These are phyloP conservation scores for Agrilus cyanescens DNA, from an alignment of 2,888 invertebrate genomes.

Conservation along the genomic window DNA sequence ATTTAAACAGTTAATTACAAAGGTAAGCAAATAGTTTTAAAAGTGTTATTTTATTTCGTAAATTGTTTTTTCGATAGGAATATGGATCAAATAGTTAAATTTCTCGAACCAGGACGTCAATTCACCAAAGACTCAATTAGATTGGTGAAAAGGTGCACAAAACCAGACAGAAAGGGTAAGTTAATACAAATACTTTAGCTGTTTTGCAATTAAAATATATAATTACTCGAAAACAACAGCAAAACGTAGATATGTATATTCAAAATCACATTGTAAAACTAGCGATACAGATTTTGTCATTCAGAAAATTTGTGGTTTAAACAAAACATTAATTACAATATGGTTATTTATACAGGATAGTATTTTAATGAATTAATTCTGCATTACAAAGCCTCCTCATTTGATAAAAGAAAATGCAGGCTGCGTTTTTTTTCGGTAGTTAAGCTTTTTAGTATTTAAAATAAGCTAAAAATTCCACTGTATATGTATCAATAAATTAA, in stretches of 20 bases:
- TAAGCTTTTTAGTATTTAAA: no score
- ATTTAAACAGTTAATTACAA: background rate
- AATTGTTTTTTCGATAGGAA: constrained; percentile 19
- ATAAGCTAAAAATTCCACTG: no score
- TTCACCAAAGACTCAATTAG: constrained; percentile 98
- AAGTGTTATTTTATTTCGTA: background rate
- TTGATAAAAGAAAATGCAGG: no score
- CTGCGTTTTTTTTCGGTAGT: no score
- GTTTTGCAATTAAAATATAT: no score
- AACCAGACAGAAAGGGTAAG: constrained; percentile 94
- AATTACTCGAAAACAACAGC: background rate
- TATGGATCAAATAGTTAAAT: constrained; percentile 96
- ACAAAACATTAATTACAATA: no score
- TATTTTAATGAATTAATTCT: no score
- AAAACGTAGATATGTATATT: background rate
- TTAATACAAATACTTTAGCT: background rate
- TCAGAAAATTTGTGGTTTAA: background rate
- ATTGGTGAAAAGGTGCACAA: constrained; percentile 97
- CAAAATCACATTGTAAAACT: background rate
- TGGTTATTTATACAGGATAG: no score
- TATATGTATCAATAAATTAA: no score
- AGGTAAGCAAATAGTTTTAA: background rate
- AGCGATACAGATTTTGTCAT: background rate
- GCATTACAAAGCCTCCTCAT: no score
- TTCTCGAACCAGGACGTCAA: constrained; percentile 89